Conservation (phyloP, 2,113 vertebrate species). For the Sturnus vulgaris region DNA sequence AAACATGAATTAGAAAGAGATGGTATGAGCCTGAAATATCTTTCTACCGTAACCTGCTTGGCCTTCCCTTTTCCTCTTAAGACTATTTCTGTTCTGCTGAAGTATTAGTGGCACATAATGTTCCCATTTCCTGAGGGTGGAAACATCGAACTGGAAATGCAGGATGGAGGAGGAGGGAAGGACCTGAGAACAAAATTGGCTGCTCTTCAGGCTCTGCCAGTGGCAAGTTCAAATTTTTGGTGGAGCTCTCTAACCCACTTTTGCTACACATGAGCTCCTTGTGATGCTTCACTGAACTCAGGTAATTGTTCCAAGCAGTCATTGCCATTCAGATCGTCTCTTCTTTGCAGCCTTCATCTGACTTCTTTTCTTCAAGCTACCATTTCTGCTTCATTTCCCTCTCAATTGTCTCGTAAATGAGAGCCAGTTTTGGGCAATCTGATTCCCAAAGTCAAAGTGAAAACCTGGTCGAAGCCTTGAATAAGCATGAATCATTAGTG, state of each 20-base stretch:
- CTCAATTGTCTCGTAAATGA: not conserved
- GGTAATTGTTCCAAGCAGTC: not conserved
- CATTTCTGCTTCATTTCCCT: not conserved
- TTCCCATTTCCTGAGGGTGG: conserved; percentile 26
- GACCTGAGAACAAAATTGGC: not conserved
- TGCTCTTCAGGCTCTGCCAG: conserved; percentile 23
- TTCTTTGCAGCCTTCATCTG: not conserved
- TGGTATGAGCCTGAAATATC: conserved; percentile 16
- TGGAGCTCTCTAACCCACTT: not conserved
- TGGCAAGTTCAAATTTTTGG: conserved; percentile 16
- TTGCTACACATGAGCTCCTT: not conserved
- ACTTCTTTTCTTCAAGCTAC: not conserved
- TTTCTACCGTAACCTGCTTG: not conserved
- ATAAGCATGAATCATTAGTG: not conserved
- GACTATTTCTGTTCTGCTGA: conserved; percentile 15
- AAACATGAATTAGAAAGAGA: not conserved
- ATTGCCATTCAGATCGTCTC: not conserved
- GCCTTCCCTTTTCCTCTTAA: conserved; percentile 7
- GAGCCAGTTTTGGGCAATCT: not conserved
- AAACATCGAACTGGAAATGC: conserved; percentile 19
- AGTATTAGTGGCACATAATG: not conserved
- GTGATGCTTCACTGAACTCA: not conserved
- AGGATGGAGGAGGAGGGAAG: conserved; percentile 26
- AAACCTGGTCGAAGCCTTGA: not conserved
- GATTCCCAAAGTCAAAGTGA: not conserved